Evolutionary conservation across 2,797 vertebrate genomes (phyloP).

Genomic region (Spondyliosoma cantharus): DNA sequence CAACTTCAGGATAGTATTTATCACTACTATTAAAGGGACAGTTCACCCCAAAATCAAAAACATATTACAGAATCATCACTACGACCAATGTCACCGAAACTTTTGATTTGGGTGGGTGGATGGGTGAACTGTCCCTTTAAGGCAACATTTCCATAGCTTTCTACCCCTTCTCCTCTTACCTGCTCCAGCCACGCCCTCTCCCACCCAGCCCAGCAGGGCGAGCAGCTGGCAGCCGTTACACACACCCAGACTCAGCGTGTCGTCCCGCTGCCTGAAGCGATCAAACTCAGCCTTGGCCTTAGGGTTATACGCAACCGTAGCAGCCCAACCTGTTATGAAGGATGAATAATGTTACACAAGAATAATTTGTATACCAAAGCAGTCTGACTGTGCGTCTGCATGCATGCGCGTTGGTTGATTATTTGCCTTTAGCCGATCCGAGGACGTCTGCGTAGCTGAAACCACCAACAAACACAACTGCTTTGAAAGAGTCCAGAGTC

Average conservation of each 20-base stretch:
- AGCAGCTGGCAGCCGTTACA: constrained; percentile 95
- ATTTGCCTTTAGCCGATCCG: constrained; percentile 92
- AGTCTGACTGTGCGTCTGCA: neutral
- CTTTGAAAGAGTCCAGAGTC: constrained; percentile 87
- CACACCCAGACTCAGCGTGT: constrained; percentile 93
- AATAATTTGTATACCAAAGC: neutral
- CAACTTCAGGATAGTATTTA: no score
- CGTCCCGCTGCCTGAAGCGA: constrained; percentile 84
- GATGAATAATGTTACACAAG: constrained; percentile 6
- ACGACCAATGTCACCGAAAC: no score
- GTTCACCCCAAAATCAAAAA: no score
- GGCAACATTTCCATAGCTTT: neutral
- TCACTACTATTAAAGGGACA: neutral
- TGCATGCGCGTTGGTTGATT: neutral
- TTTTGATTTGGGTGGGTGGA: no score
- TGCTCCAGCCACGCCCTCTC: constrained; percentile 62
- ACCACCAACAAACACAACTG: constrained; percentile 93
- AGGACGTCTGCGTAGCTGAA: constrained; percentile 94
- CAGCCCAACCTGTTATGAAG: constrained; percentile 89
- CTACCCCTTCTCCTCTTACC: constrained; percentile 55
- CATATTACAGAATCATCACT: no score
- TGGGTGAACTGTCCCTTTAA: neutral
- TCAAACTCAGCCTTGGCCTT: constrained; percentile 85
- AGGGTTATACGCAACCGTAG: constrained; percentile 87
- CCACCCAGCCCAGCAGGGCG: constrained; percentile 93